Evolutionary conservation across 1,140 invertebrate species (phyloP).

Genomic region (Heliconius melpomene): DNA sequence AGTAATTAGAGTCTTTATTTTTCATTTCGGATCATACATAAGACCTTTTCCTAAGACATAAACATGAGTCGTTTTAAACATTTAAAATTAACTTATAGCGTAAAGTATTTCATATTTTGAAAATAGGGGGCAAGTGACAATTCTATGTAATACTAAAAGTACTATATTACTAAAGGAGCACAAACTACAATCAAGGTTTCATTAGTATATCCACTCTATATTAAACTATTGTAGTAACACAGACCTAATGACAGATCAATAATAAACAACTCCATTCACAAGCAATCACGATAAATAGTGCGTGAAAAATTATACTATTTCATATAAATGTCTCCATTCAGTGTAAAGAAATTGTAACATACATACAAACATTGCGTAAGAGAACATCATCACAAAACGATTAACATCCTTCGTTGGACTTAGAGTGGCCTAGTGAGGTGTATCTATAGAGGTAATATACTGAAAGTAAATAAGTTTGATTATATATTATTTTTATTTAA

Average conservation of each 20-base stretch:
- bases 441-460: background rate
- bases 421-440: constrained; percentile 30
- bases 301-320: constrained; percentile 10
- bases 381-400: constrained; percentile 33
- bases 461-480: background rate
- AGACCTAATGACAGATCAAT: background rate
- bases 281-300: background rate
- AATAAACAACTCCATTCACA: background rate
- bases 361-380: constrained; percentile 8
- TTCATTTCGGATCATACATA: too few relatives aligned
- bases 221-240: background rate
- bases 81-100: too few relatives aligned
- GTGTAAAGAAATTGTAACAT: background rate
- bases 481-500: background rate
- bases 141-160: too few relatives aligned
- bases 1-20: too few relatives aligned
- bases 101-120: too few relatives aligned
- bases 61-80: too few relatives aligned
- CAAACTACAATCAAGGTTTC: too few relatives aligned
- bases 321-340: background rate
- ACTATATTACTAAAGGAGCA: too few relatives aligned
- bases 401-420: constrained; percentile 28
- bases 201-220: too few relatives aligned
- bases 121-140: too few relatives aligned
- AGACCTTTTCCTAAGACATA: too few relatives aligned